Conservation (phyloP, 2,113 vertebrate species). For the Chlorodrepanis virens region DNA sequence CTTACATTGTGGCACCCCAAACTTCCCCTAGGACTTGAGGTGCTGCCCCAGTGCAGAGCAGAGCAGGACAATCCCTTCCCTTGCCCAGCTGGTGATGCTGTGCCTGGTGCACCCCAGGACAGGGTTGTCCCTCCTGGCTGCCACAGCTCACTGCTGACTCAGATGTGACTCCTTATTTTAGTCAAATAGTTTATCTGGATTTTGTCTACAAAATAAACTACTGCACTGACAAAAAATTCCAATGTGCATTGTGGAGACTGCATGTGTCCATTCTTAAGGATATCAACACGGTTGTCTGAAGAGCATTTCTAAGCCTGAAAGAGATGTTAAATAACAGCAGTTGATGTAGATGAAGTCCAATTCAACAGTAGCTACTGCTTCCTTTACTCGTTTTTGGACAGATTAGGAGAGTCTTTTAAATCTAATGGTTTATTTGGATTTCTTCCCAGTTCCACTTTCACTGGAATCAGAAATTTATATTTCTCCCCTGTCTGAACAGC, state of each 20-base stretch:
- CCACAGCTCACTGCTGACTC: neutral
- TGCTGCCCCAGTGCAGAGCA: accelerated
- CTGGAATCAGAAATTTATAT: neutral
- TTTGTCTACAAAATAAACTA: neutral
- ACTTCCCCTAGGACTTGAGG: accelerated
- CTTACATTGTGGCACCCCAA: neutral
- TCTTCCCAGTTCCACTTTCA: neutral
- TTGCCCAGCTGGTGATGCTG: accelerated
- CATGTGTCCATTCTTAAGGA: neutral
- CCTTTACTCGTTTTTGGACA: neutral
- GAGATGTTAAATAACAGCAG: neutral
- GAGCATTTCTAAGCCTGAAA: neutral
- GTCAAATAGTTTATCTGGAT: neutral
- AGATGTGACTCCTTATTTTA: neutral
- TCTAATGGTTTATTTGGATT: neutral
- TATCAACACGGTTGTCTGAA: neutral
- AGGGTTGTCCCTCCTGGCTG: neutral
- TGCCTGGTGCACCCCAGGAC: neutral
- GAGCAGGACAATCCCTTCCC: accelerated
- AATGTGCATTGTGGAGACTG: neutral
- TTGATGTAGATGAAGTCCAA: neutral
- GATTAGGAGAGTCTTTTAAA: neutral
- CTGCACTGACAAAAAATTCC: neutral
- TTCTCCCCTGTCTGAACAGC: neutral
- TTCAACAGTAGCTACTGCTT: neutral